These are phyloP conservation scores for Osmerus mordax DNA, from an alignment of 2,113 vertebrate species.

Conservation along the genomic window DNA sequence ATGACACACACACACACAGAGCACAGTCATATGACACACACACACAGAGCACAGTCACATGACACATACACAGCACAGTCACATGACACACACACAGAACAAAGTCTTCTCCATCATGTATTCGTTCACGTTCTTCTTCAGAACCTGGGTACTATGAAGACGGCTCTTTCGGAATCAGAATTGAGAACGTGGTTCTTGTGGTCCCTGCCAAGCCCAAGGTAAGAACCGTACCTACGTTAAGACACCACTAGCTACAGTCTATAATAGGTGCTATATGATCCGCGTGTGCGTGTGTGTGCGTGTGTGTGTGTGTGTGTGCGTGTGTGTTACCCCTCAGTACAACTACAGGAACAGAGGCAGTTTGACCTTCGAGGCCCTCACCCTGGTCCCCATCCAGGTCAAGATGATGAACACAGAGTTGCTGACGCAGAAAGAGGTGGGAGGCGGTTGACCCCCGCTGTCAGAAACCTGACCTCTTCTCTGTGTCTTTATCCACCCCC, in stretches of 20 bases:
- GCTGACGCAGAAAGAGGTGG: conserved; percentile 93
- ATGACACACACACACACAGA: no score
- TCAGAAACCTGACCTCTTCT: no score
- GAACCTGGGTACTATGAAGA: conserved; percentile 98
- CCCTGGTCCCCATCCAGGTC: conserved; percentile 91
- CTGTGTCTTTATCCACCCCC: no score
- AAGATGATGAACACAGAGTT: conserved; percentile 92
- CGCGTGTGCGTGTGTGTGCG: not conserved
- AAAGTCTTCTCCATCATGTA: not conserved
- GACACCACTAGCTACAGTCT: no score
- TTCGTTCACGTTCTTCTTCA: conserved; percentile 49
- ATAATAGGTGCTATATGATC: no score
- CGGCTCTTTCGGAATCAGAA: conserved; percentile 90
- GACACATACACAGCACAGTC: conserved; percentile 1
- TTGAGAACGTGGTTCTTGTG: conserved; percentile 94
- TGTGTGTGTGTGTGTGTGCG: conserved; percentile 9
- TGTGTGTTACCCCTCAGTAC: conserved; percentile 75
- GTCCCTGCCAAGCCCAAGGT: conserved; percentile 90
- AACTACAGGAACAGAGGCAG: conserved; percentile 94
- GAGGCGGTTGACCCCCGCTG: not conserved
- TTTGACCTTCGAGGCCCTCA: conserved; percentile 93
- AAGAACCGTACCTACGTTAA: conserved; percentile 24
- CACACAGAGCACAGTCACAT: not conserved
- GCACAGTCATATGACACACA: no score
- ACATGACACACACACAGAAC: not conserved